A percentile compares a stretch with the other conserved stretches of the same genome.
phyloP scores from a whole-genome alignment of 2,888 invertebrate species.

The Dolomedes plantarius region DNA sequence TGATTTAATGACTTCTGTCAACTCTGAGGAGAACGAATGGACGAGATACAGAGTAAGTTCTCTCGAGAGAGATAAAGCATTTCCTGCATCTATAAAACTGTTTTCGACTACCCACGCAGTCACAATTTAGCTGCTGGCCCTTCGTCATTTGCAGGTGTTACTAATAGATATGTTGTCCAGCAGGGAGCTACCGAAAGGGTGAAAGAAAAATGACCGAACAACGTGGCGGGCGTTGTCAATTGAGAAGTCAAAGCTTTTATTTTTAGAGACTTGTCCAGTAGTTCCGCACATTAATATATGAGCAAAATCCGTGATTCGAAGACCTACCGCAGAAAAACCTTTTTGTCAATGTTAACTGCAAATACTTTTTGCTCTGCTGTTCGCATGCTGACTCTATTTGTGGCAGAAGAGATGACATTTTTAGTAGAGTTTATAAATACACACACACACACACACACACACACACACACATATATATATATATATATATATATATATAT shows the following conservation, averaged over 20 bases:
- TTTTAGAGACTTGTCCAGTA: neutral
- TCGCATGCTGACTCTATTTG: too few relatives aligned
- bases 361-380: too few relatives aligned
- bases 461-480: too few relatives aligned
- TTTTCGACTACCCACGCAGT: neutral
- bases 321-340: conserved; percentile 31
- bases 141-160: conserved; percentile 27
- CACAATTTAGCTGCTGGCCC: neutral
- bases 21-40: neutral
- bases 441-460: too few relatives aligned
- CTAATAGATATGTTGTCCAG: conserved; percentile 41
- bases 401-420: too few relatives aligned
- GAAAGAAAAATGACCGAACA: conserved; percentile 33
- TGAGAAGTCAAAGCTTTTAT: neutral
- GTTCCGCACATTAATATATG: neutral
- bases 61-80: conserved; percentile 17
- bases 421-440: too few relatives aligned
- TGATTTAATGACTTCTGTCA: conserved; percentile 52
- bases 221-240: conserved; percentile 10
- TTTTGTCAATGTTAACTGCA: too few relatives aligned
- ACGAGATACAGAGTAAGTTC: neutral
- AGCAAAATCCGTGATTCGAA: neutral
- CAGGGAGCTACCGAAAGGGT: conserved; percentile 8
- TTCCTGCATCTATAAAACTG: neutral
- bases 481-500: too few relatives aligned